A percentile compares a stretch with the other conserved stretches of the same genome.
These are phyloP conservation scores for Propsilocerus akamusi DNA, from an alignment of 1,140 invertebrate genomes.

Conservation along the genomic window DNA sequence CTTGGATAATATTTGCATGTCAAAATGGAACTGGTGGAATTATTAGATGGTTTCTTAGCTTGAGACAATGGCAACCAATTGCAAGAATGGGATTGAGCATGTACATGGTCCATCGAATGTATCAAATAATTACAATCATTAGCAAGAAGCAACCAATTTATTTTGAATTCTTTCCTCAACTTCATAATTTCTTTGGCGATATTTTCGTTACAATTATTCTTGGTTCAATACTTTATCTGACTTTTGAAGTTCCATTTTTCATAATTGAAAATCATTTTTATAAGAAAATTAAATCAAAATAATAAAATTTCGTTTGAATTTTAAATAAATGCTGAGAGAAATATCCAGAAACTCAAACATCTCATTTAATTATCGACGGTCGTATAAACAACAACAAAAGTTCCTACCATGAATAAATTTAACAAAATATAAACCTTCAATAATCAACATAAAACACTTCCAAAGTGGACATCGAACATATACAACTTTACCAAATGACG, in stretches of 20 bases:
- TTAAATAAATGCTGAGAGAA: no score
- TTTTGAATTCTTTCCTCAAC: background rate
- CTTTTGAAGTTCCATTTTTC: background rate
- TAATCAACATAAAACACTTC: no score
- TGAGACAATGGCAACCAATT: background rate
- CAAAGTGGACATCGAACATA: no score
- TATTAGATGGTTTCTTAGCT: background rate
- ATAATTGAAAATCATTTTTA: background rate
- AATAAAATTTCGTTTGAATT: no score
- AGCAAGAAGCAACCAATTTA: background rate
- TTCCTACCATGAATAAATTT: no score
- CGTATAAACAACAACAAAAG: no score
- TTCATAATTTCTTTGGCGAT: background rate
- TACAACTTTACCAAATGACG: no score
- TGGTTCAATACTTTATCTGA: background rate
- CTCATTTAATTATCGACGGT: no score
- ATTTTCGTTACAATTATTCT: background rate
- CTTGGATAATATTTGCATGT: conserved; percentile 37
- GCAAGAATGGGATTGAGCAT: background rate
- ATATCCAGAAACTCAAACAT: no score
- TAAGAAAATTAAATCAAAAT: no score
- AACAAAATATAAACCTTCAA: no score
- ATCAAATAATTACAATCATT: background rate
- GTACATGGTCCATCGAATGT: background rate
- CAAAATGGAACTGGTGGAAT: conserved; percentile 29